Evolutionary conservation across 2,888 invertebrate species (phyloP).

Genomic region (Drosophila pegasa): DNA sequence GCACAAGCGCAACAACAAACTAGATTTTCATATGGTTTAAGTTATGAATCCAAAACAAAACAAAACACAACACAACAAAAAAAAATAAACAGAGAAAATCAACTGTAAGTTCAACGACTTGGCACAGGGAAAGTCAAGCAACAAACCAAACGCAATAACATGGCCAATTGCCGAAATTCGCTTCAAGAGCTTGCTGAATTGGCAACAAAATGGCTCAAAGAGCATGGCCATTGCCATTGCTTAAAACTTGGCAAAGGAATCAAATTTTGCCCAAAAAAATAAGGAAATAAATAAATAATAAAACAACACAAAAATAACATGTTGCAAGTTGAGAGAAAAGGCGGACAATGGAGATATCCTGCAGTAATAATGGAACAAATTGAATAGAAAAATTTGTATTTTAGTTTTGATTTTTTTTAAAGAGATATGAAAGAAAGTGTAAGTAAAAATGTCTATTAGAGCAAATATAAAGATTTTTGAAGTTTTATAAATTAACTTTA

Average conservation of each 20-base stretch:
- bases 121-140: slow-evolving; percentile 35
- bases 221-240: slow-evolving; percentile 59
- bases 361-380: neutral
- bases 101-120: slow-evolving; percentile 59
- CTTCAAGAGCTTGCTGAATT: slow-evolving; percentile 51
- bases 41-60: slow-evolving; percentile 15
- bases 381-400: too few relatives aligned
- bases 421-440: too few relatives aligned
- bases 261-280: slow-evolving; percentile 31
- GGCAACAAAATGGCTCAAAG: slow-evolving; percentile 66
- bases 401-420: too few relatives aligned
- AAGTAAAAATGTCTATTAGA: too few relatives aligned
- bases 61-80: neutral
- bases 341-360: neutral
- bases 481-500: too few relatives aligned
- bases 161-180: slow-evolving; percentile 56
- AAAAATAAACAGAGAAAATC: slow-evolving; percentile 16
- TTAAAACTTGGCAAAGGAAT: slow-evolving; percentile 53
- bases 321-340: neutral
- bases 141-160: slow-evolving; percentile 55
- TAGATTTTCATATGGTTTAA: slow-evolving; percentile 34
- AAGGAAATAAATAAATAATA: slow-evolving; percentile 13
- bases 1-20: slow-evolving; percentile 16
- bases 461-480: too few relatives aligned
- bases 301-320: slow-evolving; percentile 16